Evolutionary conservation across 2,113 vertebrate genomes (phyloP), one percentile per base, ranked within the genome.

Genomic region (Gasterosteus aculeatus): DNA sequence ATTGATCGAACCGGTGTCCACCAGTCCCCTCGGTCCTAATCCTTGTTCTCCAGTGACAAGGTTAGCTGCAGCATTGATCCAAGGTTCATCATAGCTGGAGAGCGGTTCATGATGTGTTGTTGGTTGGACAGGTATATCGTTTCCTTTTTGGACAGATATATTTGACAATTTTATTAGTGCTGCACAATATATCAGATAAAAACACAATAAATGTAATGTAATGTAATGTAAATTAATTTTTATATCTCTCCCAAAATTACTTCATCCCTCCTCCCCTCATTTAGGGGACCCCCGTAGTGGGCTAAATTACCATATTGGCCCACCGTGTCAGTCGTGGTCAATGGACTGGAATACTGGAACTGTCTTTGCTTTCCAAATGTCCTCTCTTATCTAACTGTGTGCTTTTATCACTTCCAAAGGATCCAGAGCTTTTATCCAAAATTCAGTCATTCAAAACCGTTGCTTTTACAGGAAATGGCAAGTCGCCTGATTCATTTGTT

Each of bases 281-380:
- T 81, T 61, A 4, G 38, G 33, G 64, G 54, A 47, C 35, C 53
- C 46, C 31, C 41, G 70, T 49, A 67, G 47, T 68, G 62, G 66
- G 70, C 60, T 69, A 60, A 56, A 81, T 85, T 74, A 78, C 71
- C 72, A 69, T 70, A 78, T 67, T 58, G 46, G 46, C 39, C 16
- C n/a, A 10, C 72, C 60, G 74, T 84, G 82, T 86, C 81, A 85
- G 38, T 41, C 31, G 44, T 51, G 61, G 51, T 62, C 83, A 84
- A 70, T 84, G 56, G 63, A 65, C 63, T 78, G 77, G 72, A 86
- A 76, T 78, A 58, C 69, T 64, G 26, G 77, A 77, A 58, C 54
- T 61, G 46, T 72, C 77, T 67, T 77, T 63, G 44, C 72, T 76
- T 49, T 63, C 72, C 38, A 71, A 73, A 76, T 54, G 46, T 77